Evolutionary conservation across 2,888 invertebrate species (phyloP).

Genomic region (Criorhina ranunculi): DNA sequence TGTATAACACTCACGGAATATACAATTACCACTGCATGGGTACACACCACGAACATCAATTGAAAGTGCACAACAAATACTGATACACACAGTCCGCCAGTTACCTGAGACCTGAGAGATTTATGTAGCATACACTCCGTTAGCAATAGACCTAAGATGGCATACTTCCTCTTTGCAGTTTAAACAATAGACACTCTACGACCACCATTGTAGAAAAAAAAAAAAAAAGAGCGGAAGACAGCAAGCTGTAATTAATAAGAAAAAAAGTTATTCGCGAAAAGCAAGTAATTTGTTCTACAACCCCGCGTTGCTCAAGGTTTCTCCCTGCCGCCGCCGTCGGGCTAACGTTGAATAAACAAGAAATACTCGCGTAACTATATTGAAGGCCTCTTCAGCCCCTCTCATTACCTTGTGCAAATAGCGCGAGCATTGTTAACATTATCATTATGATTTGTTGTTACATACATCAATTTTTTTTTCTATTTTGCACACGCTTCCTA

Average conservation of each 20-base stretch:
- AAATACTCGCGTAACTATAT: conserved; percentile 19
- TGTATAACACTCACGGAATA: conserved; percentile 66
- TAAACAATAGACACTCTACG: conserved; percentile 57
- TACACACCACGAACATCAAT: conserved; percentile 65
- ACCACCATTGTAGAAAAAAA: conserved; percentile 15
- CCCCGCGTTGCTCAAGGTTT: conserved; percentile 49
- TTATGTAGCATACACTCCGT: not conserved
- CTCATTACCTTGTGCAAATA: conserved; percentile 61
- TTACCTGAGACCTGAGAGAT: conserved; percentile 17
- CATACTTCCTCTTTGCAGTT: conserved; percentile 56
- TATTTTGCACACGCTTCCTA: conserved; percentile 56
- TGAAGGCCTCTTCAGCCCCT: conserved; percentile 8
- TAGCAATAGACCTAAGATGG: conserved; percentile 16
- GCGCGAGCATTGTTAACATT: conserved; percentile 58
- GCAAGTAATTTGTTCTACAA: conserved; percentile 60
- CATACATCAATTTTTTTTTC: conserved; percentile 13
- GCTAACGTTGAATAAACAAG: conserved; percentile 2
- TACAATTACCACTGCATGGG: conserved; percentile 73
- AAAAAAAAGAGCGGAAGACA: conserved; percentile 48
- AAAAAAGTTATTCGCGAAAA: conserved; percentile 51
- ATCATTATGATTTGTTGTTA: conserved; percentile 54
- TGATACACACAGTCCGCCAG: conserved; percentile 19
- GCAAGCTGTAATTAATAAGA: conserved; percentile 62
- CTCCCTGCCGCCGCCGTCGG: not conserved
- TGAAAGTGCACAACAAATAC: conserved; percentile 70